Evolutionary conservation across 2,888 invertebrate species (phyloP), one percentile per base, ranked within the genome.

Genomic region (Phrixothrix hirtus): DNA sequence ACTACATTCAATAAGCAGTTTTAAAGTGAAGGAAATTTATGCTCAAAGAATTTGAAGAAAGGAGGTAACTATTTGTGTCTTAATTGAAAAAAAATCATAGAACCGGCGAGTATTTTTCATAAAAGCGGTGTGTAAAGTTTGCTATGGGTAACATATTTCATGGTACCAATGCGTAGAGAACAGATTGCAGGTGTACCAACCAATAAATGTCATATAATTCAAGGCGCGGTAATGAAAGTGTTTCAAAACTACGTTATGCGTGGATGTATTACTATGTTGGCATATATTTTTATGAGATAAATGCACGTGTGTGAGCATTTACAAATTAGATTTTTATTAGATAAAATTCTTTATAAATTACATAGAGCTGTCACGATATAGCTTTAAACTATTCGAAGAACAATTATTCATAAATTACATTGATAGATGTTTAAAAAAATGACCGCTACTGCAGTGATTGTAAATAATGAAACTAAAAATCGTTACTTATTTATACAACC

Each of bases 131-230:
- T n/a, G n/a, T n/a, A n/a, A n/a, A n/a, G n/a, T n/a, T n/a, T n/a
- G n/a, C n/a, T 14, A 9, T 14, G 7, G 5, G n/a, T 10, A 4
- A 12, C n/a, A 38, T 38, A 38, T 21, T 26, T 38, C 38, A 38
- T 29, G 14, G 15, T 30, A 29, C 29, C 14, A 41, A 15, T 41
- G 41, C 27, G 11, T 41, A 41, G 17, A 41, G n/a, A 14, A 32
- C 15, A 31, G 32, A 43, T 47, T 48, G 56, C 56, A 56, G 52
- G 56, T 56, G 56, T 48, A 52, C 41, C 32, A 44, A 44, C 43
- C 45, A 49, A 55, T 51, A 52, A 56, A 38, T 52, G 48, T 52
- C 51, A 43, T 36, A 50, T 55, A 50, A 55, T 45, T 55, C 50
- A 50, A 50, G 50, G 55, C 37, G 45, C 25, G 45, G 44, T 48